phyloP scores from a whole-genome alignment of 2,888 invertebrate species.

The Saturnia japonica region DNA sequence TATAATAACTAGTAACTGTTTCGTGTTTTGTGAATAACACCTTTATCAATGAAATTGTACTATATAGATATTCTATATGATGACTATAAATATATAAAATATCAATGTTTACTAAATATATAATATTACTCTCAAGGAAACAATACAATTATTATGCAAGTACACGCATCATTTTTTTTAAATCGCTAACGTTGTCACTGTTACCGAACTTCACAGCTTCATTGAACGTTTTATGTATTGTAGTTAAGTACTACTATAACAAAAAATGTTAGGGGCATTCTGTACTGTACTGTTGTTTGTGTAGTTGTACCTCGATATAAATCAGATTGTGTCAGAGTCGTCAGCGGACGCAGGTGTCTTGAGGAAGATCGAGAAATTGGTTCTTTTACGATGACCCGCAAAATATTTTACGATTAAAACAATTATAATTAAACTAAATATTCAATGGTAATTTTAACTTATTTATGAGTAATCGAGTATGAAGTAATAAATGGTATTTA shows the following conservation, averaged over 20 bases:
- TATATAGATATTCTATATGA: too few relatives aligned
- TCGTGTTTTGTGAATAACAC: too few relatives aligned
- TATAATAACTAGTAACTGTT: too few relatives aligned
- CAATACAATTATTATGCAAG: too few relatives aligned
- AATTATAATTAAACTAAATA: slow-evolving; percentile 8
- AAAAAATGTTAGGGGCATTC: slow-evolving; percentile 27
- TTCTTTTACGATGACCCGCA: slow-evolving; percentile 22
- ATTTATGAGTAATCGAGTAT: neutral
- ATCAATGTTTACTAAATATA: too few relatives aligned
- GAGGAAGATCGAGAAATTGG: slow-evolving; percentile 25
- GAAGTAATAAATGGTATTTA: neutral
- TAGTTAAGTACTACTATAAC: slow-evolving; percentile 13
- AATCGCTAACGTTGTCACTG: neutral
- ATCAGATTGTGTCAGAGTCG: slow-evolving; percentile 64
- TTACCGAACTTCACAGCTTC: neutral
- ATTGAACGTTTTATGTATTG: neutral
- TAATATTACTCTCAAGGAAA: too few relatives aligned
- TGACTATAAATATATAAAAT: too few relatives aligned
- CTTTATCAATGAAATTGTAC: too few relatives aligned
- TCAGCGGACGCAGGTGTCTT: slow-evolving; percentile 70
- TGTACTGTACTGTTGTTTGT: slow-evolving; percentile 58
- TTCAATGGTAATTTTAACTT: neutral
- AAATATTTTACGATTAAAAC: slow-evolving; percentile 10
- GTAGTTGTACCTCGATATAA: slow-evolving; percentile 61
- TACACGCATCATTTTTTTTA: neutral